Conservation (phyloP, 2,888 invertebrate genomes). For the Encarsia formosa region DNA sequence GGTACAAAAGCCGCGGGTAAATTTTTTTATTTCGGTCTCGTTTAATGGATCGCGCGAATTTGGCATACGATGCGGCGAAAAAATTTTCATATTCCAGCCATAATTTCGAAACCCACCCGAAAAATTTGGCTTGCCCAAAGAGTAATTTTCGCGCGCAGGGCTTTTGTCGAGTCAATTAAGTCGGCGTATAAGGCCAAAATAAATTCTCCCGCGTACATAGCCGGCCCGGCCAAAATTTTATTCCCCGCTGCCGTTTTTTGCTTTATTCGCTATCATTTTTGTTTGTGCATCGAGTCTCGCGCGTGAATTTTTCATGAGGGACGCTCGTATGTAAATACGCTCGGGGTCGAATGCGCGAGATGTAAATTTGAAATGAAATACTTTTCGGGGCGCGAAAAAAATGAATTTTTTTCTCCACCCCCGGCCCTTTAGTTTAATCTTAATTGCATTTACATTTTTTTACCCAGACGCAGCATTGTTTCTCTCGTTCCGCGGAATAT, state of each 20-base stretch:
- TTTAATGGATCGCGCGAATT: too few relatives aligned
- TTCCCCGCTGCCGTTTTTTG: too few relatives aligned
- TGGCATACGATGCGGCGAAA: too few relatives aligned
- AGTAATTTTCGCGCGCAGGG: conserved; percentile 19
- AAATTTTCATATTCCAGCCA: too few relatives aligned
- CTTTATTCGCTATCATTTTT: background rate
- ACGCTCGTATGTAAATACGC: conserved; percentile 19
- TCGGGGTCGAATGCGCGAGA: conserved; percentile 10
- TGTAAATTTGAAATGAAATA: conserved; percentile 20
- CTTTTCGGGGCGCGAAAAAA: background rate
- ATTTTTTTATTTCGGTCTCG: too few relatives aligned
- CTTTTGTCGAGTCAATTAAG: conserved; percentile 25
- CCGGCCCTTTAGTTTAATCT: conserved; percentile 9
- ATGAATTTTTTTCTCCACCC: background rate
- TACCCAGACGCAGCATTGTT: too few relatives aligned
- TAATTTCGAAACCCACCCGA: too few relatives aligned
- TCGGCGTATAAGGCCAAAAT: conserved; percentile 22
- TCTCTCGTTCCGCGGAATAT: conserved; percentile 1
- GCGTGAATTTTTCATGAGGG: conserved; percentile 24
- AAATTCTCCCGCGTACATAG: conserved; percentile 24
- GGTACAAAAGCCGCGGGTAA: too few relatives aligned
- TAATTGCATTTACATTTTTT: conserved; percentile 5
- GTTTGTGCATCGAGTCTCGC: conserved; percentile 17
- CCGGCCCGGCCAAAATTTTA: conserved; percentile 1
- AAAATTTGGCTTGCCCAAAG: background rate